These are phyloP conservation scores for Cataglyphis albicans DNA, from an alignment of 2,888 invertebrate genomes.

Conservation along the genomic window DNA sequence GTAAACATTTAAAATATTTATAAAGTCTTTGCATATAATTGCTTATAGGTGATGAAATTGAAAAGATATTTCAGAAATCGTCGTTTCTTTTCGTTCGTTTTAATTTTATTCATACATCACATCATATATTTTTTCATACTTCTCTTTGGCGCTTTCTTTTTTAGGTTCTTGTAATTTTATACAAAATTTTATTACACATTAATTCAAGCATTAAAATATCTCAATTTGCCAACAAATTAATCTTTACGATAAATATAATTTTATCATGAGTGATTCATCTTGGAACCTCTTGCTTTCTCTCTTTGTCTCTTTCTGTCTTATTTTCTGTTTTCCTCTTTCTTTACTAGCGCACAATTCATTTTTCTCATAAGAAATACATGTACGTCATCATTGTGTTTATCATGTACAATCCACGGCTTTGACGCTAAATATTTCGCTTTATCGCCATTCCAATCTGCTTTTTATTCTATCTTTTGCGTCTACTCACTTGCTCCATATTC, in stretches of 20 bases:
- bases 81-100: conserved; percentile 39
- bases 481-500: conserved; percentile 41
- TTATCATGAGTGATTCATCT: conserved; percentile 65
- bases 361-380: conserved; percentile 51
- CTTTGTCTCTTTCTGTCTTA: neutral
- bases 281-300: conserved; percentile 42
- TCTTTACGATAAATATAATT: conserved; percentile 77
- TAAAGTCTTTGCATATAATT: conserved; percentile 64
- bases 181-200: conserved; percentile 68
- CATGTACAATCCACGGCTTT: conserved; percentile 57
- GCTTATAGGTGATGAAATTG: conserved; percentile 69
- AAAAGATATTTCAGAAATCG: conserved; percentile 60
- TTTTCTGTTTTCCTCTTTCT: neutral
- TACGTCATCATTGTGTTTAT: conserved; percentile 15
- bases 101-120: conserved; percentile 45
- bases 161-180: conserved; percentile 74
- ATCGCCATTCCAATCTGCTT: conserved; percentile 24
- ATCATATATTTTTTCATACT: conserved; percentile 47
- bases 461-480: neutral
- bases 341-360: conserved; percentile 3
- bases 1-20: conserved; percentile 61
- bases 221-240: conserved; percentile 78
- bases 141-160: conserved; percentile 51
- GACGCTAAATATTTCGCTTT: conserved; percentile 35
- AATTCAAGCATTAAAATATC: conserved; percentile 82